Percentiles rank a stretch among this genome's conserved stretches.
Conservation (phyloP, 2,113 vertebrate species). For the Salvelinus namaycush region DNA sequence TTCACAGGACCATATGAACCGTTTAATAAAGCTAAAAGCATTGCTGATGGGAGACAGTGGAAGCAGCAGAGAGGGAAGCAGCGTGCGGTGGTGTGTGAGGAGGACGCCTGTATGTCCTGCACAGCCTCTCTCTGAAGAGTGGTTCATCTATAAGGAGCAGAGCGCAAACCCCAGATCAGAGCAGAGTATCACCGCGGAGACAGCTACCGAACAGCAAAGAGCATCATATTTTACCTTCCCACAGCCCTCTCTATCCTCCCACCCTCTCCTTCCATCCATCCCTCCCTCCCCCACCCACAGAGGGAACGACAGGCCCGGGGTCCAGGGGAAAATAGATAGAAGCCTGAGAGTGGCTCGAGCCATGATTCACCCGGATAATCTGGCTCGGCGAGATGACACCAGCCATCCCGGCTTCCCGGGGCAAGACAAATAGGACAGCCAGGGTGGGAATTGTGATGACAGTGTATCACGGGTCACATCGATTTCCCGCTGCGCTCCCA, state of each 20-base stretch:
- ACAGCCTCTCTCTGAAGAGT: too few relatives aligned
- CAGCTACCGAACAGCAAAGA: too few relatives aligned
- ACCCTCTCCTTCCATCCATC: background rate
- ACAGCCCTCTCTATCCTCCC: background rate
- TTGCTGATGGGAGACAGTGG: too few relatives aligned
- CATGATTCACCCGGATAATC: slow-evolving; percentile 88
- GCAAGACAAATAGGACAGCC: slow-evolving; percentile 81
- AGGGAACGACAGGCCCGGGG: slow-evolving; percentile 11
- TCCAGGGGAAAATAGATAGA: slow-evolving; percentile 83
- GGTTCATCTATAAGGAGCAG: too few relatives aligned
- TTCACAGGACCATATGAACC: background rate
- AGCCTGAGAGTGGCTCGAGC: slow-evolving; percentile 80
- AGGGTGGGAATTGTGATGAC: slow-evolving; percentile 82
- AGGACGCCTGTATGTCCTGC: too few relatives aligned
- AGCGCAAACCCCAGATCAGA: too few relatives aligned
- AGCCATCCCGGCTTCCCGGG: slow-evolving; percentile 32
- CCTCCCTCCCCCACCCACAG: background rate
- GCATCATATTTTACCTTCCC: background rate
- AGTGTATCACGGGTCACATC: slow-evolving; percentile 87
- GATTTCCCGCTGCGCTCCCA: slow-evolving; percentile 83
- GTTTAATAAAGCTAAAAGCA: background rate
- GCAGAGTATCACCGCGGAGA: too few relatives aligned
- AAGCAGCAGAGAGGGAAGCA: too few relatives aligned
- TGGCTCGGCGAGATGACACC: slow-evolving; percentile 62
- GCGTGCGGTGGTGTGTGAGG: too few relatives aligned